Base-by-base conservation (phyloP, 2,888 invertebrate genomes). In the Drosophila atroscutellata region DNA sequence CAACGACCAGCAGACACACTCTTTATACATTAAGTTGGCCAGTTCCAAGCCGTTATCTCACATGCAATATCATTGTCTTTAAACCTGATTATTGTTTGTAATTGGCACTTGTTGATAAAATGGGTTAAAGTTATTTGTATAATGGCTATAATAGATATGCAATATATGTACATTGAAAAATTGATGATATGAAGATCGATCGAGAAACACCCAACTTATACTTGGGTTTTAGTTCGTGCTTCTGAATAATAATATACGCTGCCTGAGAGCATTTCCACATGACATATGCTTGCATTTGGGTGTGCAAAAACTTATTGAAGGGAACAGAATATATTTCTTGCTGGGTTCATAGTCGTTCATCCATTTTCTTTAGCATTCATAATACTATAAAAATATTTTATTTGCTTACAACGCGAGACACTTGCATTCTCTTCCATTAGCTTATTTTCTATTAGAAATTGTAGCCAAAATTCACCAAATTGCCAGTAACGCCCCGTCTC, bases 11-110 rank as follows among this genome's bases (percentile, higher is more conserved):
- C 47, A 7, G 18, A 1, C 8, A 13, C 30, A 3, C 49, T 50
- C 49, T 32, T 37, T 66, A 65, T 80, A 67, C 67, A 67, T 64
- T 34, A 52, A 18, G 13, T 5, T 2, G n/a, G 15, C 15, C 11
- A 9, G 13, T 28, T 18, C 6, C n/a, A 51, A 9, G 20, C 1
- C 11, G 0, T 15, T 28, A 73, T 77, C 73, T 77, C 9, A 2
- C 81, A 80, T 73, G 79, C 79, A 42, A 80, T 51, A 80, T 80
- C 81, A 45, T 15, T 71, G 62, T 80, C 66, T 11, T 36, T 11
- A 3, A 30, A 49, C 18, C 15, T 18, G 34, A 37, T 28, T 36
- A 36, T 47, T 61, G 11, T 49, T 18, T 30, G n/a, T 36, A 65
- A 36, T 55, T 56, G 18, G 18, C 52, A 15, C 55, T 62, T 61